Evolutionary conservation across 2,888 invertebrate species (phyloP), one percentile per base, ranked within the genome.

Genomic region (Mimachlamys varia): DNA sequence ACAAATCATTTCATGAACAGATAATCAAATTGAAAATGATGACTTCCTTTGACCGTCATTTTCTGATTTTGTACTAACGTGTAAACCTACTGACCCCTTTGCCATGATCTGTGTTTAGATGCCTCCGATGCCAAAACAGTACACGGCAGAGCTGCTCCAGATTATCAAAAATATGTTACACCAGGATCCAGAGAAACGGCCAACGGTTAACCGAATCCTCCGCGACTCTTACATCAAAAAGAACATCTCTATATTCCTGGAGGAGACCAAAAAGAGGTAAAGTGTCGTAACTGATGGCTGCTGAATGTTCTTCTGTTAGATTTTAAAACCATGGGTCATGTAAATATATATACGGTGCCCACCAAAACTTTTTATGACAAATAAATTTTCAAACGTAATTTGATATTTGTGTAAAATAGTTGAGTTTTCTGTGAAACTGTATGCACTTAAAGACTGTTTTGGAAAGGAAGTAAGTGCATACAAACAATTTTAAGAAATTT

Each of bases 81-180:
- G 53, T 53, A 53, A 53, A 53, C 15, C 49, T 53, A 55, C 7
- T 87, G 88, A 2, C 33, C 33, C 22, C 38, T 38, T 88, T 88
- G 4, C 89, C 37, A 62, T 89, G 50, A 55, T 88, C 37, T 90
- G n/a, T 44, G 89, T 93, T 37, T 90, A 97, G 96, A 95, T 96
- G 95, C 97, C 97, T 19, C 93, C 95, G n/a, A 97, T 97, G 96
- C 97, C 97, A 22, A 95, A 95, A 88, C 94, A 95, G 90, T 97
- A 97, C 94, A 96, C 96, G 89, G 90, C 93, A 49, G 96, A 97
- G 38, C 93, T 97, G 87, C 93, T 96, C 38, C 93, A 93, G 33
- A 92, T 97, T 53, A 96, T 97, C 90, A 94, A 95, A n/a, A 95
- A 95, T 38, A 96, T 97, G 97, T 93, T 97, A 27, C 96, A 96